Evolutionary conservation across 2,113 vertebrate genomes (phyloP).

Genomic region (Haliaeetus leucogaster): DNA sequence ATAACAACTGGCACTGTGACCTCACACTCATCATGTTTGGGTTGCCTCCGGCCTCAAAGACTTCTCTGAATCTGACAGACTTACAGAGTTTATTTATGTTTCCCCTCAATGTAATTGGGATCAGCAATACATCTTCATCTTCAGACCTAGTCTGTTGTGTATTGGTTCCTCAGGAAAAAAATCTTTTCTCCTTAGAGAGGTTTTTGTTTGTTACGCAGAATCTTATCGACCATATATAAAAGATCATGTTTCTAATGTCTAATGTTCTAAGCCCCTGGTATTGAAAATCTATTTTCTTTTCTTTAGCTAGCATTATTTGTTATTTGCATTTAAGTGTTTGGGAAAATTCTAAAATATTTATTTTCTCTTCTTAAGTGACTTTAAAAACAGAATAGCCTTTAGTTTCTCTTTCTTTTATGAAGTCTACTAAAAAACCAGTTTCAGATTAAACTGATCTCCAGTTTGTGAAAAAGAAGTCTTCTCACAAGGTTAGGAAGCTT

Average conservation of each 20-base stretch:
- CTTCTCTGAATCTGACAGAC: neutral
- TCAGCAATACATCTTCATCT: slow-evolving; percentile 16
- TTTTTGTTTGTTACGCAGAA: slow-evolving; percentile 7
- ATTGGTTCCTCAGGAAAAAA: neutral
- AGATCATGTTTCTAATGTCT: neutral
- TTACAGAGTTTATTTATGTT: slow-evolving; percentile 29
- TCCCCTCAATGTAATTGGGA: neutral
- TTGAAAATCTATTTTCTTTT: slow-evolving; percentile 1
- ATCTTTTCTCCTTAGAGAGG: neutral
- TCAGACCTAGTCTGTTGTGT: neutral
- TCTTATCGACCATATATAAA: neutral
- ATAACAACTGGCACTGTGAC: neutral
- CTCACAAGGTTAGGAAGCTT: neutral
- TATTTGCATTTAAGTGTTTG: neutral
- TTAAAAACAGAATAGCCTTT: neutral
- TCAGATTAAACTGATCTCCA: neutral
- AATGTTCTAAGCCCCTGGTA: neutral
- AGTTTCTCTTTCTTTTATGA: neutral
- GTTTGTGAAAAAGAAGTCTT: neutral
- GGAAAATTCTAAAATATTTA: neutral
- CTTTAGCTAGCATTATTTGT: neutral
- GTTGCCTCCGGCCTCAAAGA: neutral
- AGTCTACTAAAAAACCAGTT: neutral
- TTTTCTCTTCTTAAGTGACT: neutral
- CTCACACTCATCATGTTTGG: neutral